Evolutionary conservation across 1,140 invertebrate genomes (phyloP).

Genomic region (Potamilus streckersoni): DNA sequence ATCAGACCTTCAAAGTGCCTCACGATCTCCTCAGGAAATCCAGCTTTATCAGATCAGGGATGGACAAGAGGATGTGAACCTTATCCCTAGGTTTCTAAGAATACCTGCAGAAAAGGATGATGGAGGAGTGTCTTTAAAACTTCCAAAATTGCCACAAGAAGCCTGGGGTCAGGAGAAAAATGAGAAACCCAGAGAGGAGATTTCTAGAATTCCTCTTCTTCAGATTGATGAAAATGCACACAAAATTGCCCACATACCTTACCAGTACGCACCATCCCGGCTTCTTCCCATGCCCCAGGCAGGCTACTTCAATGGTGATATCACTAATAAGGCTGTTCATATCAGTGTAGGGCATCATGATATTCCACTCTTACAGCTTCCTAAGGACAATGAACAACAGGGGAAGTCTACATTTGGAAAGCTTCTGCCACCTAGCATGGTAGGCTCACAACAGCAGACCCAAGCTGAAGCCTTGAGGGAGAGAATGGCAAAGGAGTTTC

Average conservation of each 20-base stretch:
- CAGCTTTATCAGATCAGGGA: not conserved
- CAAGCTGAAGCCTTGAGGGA: not conserved
- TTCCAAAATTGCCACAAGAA: conserved; percentile 43
- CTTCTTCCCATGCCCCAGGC: no score
- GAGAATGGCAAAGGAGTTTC: conserved; percentile 35
- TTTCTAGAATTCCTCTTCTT: conserved; percentile 42
- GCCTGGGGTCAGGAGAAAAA: conserved; percentile 30
- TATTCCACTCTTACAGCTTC: conserved; percentile 40
- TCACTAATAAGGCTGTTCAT: not conserved
- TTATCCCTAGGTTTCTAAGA: conserved; percentile 48
- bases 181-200: conserved; percentile 3
- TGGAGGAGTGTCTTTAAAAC: conserved; percentile 26
- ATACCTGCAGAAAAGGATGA: conserved; percentile 50
- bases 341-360: conserved; percentile 13
- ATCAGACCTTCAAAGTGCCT: no score
- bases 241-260: conserved; percentile 8
- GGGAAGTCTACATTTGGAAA: conserved; percentile 35
- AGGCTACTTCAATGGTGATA: no score
- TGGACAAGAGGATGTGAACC: conserved; percentile 13
- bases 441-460: not conserved
- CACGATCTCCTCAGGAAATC: no score
- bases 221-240: conserved; percentile 30
- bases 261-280: not conserved
- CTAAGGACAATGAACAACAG: conserved; percentile 28
- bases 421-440: conserved; percentile 40